These are phyloP conservation scores for Machimus rusticus DNA, from an alignment of 2,888 invertebrate species.

Conservation along the genomic window DNA sequence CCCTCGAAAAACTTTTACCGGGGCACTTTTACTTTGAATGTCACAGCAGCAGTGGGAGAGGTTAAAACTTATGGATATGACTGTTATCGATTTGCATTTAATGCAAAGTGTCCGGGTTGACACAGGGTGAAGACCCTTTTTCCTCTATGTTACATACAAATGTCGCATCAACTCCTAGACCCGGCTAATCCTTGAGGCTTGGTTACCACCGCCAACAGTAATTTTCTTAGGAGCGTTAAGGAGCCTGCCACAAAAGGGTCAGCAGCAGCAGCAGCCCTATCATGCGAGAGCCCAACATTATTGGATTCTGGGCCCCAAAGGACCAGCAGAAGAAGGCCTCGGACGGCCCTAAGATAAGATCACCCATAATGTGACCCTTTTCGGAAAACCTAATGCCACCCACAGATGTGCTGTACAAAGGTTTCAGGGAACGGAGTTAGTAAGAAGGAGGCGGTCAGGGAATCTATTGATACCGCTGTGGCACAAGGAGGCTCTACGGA, in stretches of 20 bases:
- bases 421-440: not conserved
- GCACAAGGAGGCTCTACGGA: slow-evolving; percentile 25
- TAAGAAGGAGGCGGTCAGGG: not conserved
- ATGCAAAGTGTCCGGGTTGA: slow-evolving; percentile 26
- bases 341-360: slow-evolving; percentile 43
- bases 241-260: not conserved
- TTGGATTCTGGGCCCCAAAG: not conserved
- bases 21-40: slow-evolving; percentile 30
- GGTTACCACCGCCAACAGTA: not conserved
- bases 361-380: slow-evolving; percentile 44
- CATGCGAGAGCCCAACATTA: not conserved
- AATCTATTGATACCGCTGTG: slow-evolving; percentile 34
- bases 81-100: slow-evolving; percentile 42
- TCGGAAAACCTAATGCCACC: slow-evolving; percentile 38
- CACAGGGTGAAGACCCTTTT: not conserved
- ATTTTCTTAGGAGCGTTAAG: slow-evolving; percentile 16
- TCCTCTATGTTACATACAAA: not conserved
- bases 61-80: slow-evolving; percentile 1
- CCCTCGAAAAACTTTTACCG: slow-evolving; percentile 40
- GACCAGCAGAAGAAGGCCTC: slow-evolving; percentile 29
- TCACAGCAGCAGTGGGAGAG: not conserved
- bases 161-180: not conserved
- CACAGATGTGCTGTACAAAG: slow-evolving; percentile 16
- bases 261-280: not conserved
- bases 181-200: not conserved